Base-by-base conservation (phyloP, 1,140 invertebrate genomes). In the Heliconius hermathena region DNA sequence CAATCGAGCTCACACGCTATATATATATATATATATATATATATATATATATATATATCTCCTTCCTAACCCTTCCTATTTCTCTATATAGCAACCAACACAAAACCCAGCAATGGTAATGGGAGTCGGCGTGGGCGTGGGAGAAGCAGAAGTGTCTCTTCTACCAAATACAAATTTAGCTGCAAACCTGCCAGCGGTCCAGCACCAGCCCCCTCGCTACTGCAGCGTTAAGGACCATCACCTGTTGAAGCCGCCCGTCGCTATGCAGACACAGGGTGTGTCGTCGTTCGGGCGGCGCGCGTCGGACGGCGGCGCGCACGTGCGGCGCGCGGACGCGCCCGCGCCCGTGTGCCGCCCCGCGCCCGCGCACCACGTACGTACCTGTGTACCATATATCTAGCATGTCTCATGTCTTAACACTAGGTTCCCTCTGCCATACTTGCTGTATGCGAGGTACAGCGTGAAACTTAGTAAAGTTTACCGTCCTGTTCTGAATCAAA, bases 231-330 rank as follows among this genome's bases (percentile, higher is more conserved):
- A 99, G 90, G 98, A 99, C 95, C 98, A 98, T 87, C 98, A 99
- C 94, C 95, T 99, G 82, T 94, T 99, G 57, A 98, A 99, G 92
- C 98, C 98, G 57, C 98, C 98, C 2, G 96, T 97, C 75, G 97
- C 97, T 13, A 97, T 99, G 96, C 97, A 98, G 96, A 98, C 97
- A 79, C 97, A 97, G 84, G 97, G 98, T 98, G 49, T 46, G 41
- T 97, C 97, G 81, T 96, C 97, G 72, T 98, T 99, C 95, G 98
- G 98, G 66, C 95, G 99, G 76, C 96, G 99, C 87, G 99, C 99
- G 73, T 99, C 98, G 8, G 99, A 99, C 95, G 99, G 99, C 85
- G 98, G 99, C 74, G 98, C 98, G 66, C 99, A 99, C 95, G 96
- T 99, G 96, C 86, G 96, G 84, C 82, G 93, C 74, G 90, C 92